Conservation (phyloP, 2,113 vertebrate genomes). For the Sinocyclocheilus rhinocerous region DNA sequence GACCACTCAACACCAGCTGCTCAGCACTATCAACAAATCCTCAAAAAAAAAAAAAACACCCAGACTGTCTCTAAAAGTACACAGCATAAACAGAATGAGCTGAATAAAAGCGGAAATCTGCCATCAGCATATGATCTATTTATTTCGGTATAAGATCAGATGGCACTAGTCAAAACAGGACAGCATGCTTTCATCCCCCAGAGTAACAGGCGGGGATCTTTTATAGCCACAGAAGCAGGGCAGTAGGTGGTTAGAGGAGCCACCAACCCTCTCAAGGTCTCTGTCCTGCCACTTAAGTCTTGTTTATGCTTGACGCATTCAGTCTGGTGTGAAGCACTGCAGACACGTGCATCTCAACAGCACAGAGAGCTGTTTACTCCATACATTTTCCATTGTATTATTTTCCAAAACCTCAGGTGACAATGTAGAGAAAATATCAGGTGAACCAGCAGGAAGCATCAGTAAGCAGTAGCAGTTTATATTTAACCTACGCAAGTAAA, state of each 20-base stretch:
- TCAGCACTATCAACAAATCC: neutral
- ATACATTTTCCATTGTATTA: neutral
- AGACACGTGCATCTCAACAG: neutral
- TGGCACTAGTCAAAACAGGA: conserved; percentile 12
- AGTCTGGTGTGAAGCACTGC: conserved; percentile 1
- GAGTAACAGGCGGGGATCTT: neutral
- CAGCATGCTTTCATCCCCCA: conserved; percentile 9
- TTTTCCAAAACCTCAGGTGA: neutral
- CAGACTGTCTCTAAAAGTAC: neutral
- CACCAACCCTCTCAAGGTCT: conserved; percentile 13
- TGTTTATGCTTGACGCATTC: conserved; percentile 7
- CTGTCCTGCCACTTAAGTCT: neutral
- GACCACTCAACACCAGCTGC: conserved; percentile 11
- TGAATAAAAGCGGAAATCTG: neutral
- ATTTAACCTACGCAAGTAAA: neutral
- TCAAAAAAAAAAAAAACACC: neutral
- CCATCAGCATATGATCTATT: conserved; percentile 15
- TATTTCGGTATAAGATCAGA: conserved; percentile 19
- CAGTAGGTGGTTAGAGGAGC: conserved; percentile 9
- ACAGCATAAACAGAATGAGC: neutral
- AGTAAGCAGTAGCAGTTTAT: neutral
- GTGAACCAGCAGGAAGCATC: neutral
- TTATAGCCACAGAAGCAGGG: conserved; percentile 11
- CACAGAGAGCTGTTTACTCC: conserved; percentile 1
- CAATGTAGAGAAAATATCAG: neutral